phyloP scores from a whole-genome alignment of 2,113 vertebrate genomes.

The Mustelus asterias region DNA sequence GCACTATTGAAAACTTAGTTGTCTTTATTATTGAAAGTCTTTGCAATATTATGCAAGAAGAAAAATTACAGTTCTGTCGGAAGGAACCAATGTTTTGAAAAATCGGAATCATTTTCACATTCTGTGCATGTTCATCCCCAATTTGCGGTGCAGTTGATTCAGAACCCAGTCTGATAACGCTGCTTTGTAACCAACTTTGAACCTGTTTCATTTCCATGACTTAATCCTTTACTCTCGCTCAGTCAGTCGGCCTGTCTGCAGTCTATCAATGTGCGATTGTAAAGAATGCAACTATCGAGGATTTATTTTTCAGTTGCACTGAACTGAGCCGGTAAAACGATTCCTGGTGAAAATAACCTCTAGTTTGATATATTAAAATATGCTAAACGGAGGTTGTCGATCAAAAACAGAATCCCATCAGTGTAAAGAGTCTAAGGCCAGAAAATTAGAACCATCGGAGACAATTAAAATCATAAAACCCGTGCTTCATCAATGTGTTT shows the following conservation, averaged over 20 bases:
- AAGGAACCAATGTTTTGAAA: not conserved
- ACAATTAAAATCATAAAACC: not conserved
- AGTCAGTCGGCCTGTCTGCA: too few species aligned
- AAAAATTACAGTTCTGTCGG: not conserved
- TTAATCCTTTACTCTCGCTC: too few species aligned
- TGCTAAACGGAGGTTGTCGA: not conserved
- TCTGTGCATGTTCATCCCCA: not conserved
- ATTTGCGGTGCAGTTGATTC: not conserved
- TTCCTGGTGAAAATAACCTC: not conserved
- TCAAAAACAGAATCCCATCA: not conserved
- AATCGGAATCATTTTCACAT: not conserved
- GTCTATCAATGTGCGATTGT: not conserved
- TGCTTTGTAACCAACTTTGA: not conserved
- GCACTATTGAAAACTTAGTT: not conserved
- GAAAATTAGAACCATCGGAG: not conserved
- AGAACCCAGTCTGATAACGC: too few species aligned
- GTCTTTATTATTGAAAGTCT: not conserved
- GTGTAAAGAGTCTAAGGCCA: not conserved
- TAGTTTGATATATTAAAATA: not conserved
- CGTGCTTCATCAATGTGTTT: not conserved
- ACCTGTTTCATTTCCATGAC: not conserved
- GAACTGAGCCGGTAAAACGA: not conserved
- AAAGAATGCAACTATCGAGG: not conserved
- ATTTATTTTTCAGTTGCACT: not conserved
- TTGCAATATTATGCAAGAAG: not conserved